Base-by-base conservation (phyloP, 2,797 vertebrate genomes). In the Cuculus canorus region DNA sequence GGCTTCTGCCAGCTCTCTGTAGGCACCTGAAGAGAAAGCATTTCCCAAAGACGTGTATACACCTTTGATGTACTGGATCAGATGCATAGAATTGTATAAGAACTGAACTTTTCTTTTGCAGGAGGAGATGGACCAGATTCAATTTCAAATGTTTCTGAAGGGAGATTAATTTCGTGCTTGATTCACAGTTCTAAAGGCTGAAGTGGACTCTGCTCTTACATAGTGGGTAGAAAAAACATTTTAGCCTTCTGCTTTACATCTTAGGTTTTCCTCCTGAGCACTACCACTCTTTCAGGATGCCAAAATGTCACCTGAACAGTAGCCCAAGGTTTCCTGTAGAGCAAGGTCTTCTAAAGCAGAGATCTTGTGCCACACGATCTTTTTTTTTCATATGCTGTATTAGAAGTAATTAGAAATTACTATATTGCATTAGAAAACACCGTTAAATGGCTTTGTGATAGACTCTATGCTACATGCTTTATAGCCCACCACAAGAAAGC, bases 401-500 rank as follows among this genome's bases (percentile, higher is more conserved):
- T 28, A 65, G 11, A 82, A 93, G 59, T 70, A 60, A 41, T 37
- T 76, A 52, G 19, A 56, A 88, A 68, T 56, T 33, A 48, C 10
- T 32, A 54, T 6, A 24, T n/a, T 72, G 11, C 35, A 72, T 18
- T 78, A 78, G 33, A 82, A 86, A 75, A 47, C 22, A 11, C 13
- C 77, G 37, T 33, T 84, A 33, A 63, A 8, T 82, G 50, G 8
- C n/a, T 79, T 86, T 83, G 14, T 76, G 66, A 66, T 45, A 39
- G 12, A 22, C 52, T 75, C 28, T n/a, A 23, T 48, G 41, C 45
- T 81, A 63, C 0, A 0, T 54, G n/a, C 6, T 7, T 39, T 30
- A 11, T 10, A 79, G 72, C 33, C 14, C 0, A 1, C 28, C 47
- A 17, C 37, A 28, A 76, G 75, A 88, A 64, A 47, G 2, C 17